These are phyloP conservation scores for Salvelinus fontinalis DNA, from an alignment of 2,113 vertebrate species.

Conservation along the genomic window DNA sequence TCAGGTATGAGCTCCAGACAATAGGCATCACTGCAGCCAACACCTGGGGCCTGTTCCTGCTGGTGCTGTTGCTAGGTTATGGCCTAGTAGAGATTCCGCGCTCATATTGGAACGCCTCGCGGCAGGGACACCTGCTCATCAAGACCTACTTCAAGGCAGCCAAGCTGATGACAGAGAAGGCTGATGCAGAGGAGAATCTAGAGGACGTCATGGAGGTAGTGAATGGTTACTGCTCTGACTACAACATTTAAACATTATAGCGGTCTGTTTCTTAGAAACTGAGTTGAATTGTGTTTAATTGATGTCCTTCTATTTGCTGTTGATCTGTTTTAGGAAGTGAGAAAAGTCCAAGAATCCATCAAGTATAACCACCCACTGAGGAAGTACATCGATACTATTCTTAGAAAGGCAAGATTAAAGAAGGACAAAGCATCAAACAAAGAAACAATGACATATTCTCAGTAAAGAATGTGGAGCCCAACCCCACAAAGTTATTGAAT, in stretches of 20 bases:
- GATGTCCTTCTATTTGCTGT: conserved; percentile 3
- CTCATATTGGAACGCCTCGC: conserved; percentile 91
- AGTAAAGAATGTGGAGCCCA: neutral
- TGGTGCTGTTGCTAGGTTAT: conserved; percentile 91
- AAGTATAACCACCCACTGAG: conserved; percentile 97
- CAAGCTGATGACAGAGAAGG: conserved; percentile 96
- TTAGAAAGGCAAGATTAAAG: conserved; percentile 83
- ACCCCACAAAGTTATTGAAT: neutral
- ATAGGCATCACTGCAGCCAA: conserved; percentile 97
- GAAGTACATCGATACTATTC: conserved; percentile 92
- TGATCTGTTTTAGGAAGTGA: conserved; percentile 79
- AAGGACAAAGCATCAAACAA: neutral
- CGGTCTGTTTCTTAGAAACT: neutral
- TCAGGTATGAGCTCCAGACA: conserved; percentile 92
- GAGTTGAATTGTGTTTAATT: neutral
- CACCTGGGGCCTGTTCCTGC: conserved; percentile 96
- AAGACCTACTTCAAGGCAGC: conserved; percentile 97
- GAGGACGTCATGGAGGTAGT: conserved; percentile 95
- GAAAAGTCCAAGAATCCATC: conserved; percentile 92
- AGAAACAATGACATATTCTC: neutral
- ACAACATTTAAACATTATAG: neutral
- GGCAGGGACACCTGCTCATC: conserved; percentile 89
- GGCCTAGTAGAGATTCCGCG: conserved; percentile 96
- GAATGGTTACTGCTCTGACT: neutral
- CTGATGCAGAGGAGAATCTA: conserved; percentile 93